Base-by-base conservation (phyloP, 2,888 invertebrate species). In the Eupithecia subumbrata region DNA sequence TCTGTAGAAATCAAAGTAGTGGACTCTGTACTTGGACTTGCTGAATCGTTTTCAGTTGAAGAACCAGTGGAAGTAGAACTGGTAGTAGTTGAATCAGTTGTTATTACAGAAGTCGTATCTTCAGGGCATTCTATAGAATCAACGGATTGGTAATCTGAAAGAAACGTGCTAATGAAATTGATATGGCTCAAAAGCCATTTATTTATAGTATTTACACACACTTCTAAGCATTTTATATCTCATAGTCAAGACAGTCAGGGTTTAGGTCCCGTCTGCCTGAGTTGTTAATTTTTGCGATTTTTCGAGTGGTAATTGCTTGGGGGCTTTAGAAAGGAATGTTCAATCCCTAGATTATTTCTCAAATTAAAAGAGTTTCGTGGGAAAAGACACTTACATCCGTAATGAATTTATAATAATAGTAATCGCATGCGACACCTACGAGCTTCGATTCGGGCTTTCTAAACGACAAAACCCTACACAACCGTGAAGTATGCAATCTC, bases 71-170 rank as follows among this genome's bases (percentile, higher is more conserved):
- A 63, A 18, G 37, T n/a, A 66, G 40, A 45, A 22, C 34, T 34
- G 8, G 43, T 22, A 5, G 30, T 63, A 18, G 37, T 30, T 16
- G 40, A 75, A 76, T 73, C 74, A 37, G 75, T 75, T 34, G 76
- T 75, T 48, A 64, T 66, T 56, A 18, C 22, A 56, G 52, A n/a
- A n/a, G 12, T 60, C 18, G n/a, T 66, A 3, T 71, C 12, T 12
- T 22, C 11, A 4, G 75, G 71, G 70, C 76, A 76, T 48, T 79
- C 75, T 30, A 52, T 34, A 22, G 75, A 69, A 30, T 76, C 75
- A 12, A 76, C 72, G 71, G 52, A 12, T 22, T 56, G 66, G 60
- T 75, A 81, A 76, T 77, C 80, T 81, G 73, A 56, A 80, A 76
- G 12, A 37, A 67, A 67, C 18, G 3, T 37, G 37, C 18, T n/a